Conservation (phyloP, 2,113 vertebrate species). For the Saguinus midas region DNA sequence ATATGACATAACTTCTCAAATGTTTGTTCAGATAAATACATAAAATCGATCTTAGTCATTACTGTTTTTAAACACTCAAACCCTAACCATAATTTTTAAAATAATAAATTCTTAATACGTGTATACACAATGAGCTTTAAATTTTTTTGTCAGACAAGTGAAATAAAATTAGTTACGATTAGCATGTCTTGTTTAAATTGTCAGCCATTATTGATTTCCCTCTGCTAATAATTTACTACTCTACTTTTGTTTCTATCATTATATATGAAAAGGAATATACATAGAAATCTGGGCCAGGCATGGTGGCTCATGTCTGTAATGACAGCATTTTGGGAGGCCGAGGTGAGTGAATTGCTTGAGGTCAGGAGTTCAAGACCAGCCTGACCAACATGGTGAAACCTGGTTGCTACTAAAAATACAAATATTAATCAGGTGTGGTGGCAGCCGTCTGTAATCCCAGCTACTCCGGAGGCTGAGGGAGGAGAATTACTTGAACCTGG, state of each 20-base stretch:
- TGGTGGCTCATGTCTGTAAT: too few species aligned
- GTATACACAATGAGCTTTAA: background rate
- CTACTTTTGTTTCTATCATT: background rate
- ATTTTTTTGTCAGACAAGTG: background rate
- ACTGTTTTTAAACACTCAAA: background rate
- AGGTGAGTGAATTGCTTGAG: too few species aligned
- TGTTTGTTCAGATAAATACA: conserved; percentile 10
- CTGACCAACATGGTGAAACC: too few species aligned
- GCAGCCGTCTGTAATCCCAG: too few species aligned
- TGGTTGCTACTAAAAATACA: too few species aligned
- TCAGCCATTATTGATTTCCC: background rate
- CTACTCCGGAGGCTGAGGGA: too few species aligned
- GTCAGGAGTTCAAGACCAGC: too few species aligned
- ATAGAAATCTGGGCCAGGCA: background rate
- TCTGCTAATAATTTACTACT: background rate
- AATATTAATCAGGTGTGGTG: too few species aligned
- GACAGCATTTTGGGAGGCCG: too few species aligned
- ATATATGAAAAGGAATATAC: conserved; percentile 45
- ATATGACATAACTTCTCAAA: background rate
- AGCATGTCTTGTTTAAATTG: background rate
- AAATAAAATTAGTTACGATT: conserved; percentile 31
- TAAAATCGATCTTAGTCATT: background rate
- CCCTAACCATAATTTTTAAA: conserved; percentile 13
- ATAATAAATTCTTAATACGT: background rate
- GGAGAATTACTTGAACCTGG: too few species aligned